Evolutionary conservation across 2,113 vertebrate species (phyloP), one percentile per base, ranked within the genome.

Genomic region (Casuarius casuarius): DNA sequence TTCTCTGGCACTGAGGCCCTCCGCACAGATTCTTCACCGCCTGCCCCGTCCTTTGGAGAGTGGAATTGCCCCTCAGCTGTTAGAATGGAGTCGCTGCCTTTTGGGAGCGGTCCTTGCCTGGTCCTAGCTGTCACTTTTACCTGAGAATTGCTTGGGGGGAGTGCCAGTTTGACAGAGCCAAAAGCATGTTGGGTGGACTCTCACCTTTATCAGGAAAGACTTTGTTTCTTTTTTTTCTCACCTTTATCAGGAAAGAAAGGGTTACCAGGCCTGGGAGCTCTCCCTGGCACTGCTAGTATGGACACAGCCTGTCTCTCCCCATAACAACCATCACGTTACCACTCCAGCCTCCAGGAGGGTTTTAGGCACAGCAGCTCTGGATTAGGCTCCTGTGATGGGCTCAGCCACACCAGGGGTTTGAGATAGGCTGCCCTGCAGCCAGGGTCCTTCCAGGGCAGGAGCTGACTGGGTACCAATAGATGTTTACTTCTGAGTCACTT

Each of bases 381-480:
- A 7, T 40, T 33, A 67, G 29, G 14, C 8, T 78, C 20, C 38
- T 2, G 2, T 62, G 22, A 9, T 19, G 28, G 11, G 5, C 59
- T 92, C 33, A 89, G 73, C 6, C 6, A 62, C 38, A 58, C 1
- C 8, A 28, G 63, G 78, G 20, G 58, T 65, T 79, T 0, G 0
- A 48, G 52, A 19, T 0, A 0, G 33, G n/a, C 49, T 87, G 73
- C 38, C 20, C 28, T 14, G 31, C n/a, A 62, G 56, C 25, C 40
- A 0, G 1, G 12, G 46, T n/a, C 38, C 3, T 5, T 11, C 48
- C 44, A 70, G 31, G 19, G 20, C 54, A 54, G 0, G 0, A 58
- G 54, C 22, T 74, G 59, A 33, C 26, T 19, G 19, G 56, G 19
- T 33, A 59, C 29, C 31, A 25, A 15, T 2, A 52, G 7, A 33